These are phyloP conservation scores for Larimichthys polyactis DNA, from an alignment of 2,113 vertebrate genomes.

Conservation along the genomic window DNA sequence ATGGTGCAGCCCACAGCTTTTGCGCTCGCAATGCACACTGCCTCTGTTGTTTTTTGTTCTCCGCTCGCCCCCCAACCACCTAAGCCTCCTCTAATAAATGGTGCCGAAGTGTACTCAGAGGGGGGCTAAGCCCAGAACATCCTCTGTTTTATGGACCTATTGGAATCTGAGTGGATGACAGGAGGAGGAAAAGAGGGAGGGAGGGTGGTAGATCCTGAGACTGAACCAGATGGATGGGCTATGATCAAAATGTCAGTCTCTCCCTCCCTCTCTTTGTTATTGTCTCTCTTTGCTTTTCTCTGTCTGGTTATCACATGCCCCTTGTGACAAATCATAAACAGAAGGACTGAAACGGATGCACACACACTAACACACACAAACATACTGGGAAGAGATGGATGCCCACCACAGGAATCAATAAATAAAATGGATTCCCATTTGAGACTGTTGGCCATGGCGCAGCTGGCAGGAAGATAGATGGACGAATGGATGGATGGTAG, in stretches of 20 bases:
- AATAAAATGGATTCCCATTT: slow-evolving; percentile 58
- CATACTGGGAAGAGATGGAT: slow-evolving; percentile 18
- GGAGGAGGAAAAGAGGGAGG: slow-evolving; percentile 13
- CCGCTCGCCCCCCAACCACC: slow-evolving; percentile 48
- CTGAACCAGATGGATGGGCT: slow-evolving; percentile 55
- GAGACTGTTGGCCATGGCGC: slow-evolving; percentile 25
- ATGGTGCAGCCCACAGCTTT: slow-evolving; percentile 69
- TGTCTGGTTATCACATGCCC: slow-evolving; percentile 41
- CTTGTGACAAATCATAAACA: slow-evolving; percentile 55
- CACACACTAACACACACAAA: neutral
- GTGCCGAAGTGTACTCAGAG: slow-evolving; percentile 65
- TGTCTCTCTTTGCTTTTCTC: slow-evolving; percentile 25
- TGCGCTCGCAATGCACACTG: slow-evolving; percentile 52
- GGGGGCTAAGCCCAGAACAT: slow-evolving; percentile 77
- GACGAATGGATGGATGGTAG: slow-evolving; percentile 20
- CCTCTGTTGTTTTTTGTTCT: slow-evolving; percentile 72
- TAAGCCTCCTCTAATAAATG: slow-evolving; percentile 74
- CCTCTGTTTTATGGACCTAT: slow-evolving; percentile 71
- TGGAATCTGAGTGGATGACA: slow-evolving; percentile 66
- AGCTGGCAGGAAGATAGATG: slow-evolving; percentile 21
- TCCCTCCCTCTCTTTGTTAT: slow-evolving; percentile 23
- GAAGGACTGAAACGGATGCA: slow-evolving; percentile 17
- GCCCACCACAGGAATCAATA: slow-evolving; percentile 50
- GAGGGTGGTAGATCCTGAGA: slow-evolving; percentile 33
- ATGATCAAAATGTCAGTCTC: slow-evolving; percentile 46